Conservation (phyloP, 2,797 vertebrate genomes). For the Cossypha dichroa region DNA sequence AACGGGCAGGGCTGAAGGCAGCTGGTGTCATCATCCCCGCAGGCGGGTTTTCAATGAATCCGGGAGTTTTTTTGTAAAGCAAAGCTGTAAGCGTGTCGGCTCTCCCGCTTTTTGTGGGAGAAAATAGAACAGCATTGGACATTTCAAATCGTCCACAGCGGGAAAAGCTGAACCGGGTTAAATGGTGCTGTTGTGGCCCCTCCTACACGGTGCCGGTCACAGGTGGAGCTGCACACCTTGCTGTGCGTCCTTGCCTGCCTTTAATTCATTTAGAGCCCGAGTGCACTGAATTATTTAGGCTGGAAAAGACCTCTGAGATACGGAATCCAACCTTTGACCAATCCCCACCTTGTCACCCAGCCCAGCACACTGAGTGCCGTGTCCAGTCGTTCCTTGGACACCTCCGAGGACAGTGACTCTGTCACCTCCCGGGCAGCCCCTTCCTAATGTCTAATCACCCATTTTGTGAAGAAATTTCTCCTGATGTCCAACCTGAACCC, state of each 20-base stretch:
- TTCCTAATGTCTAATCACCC: not conserved
- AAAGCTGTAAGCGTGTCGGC: too few relatives aligned
- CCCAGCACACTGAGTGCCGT: too few relatives aligned
- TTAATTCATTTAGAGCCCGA: not conserved
- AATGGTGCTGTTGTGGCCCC: rapidly evolving
- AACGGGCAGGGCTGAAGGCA: not conserved
- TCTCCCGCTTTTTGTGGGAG: rapidly evolving
- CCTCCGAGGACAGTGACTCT: not conserved
- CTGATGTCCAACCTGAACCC: not conserved
- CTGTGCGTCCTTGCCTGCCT: not conserved
- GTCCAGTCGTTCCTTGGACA: not conserved
- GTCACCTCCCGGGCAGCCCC: not conserved
- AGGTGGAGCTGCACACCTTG: not conserved
- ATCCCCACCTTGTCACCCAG: too few relatives aligned
- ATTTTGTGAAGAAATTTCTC: not conserved
- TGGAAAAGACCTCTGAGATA: not conserved
- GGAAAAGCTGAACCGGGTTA: not conserved
- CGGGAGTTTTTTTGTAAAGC: too few relatives aligned
- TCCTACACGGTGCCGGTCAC: rapidly evolving
- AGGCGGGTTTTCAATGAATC: not conserved
- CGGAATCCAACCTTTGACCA: rapidly evolving
- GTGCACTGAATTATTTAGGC: not conserved
- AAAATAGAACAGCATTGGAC: rapidly evolving
- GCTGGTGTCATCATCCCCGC: not conserved
- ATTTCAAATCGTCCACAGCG: rapidly evolving